Evolutionary conservation across 2,888 invertebrate genomes (phyloP).

Genomic region (Sclerodermus sp.): DNA sequence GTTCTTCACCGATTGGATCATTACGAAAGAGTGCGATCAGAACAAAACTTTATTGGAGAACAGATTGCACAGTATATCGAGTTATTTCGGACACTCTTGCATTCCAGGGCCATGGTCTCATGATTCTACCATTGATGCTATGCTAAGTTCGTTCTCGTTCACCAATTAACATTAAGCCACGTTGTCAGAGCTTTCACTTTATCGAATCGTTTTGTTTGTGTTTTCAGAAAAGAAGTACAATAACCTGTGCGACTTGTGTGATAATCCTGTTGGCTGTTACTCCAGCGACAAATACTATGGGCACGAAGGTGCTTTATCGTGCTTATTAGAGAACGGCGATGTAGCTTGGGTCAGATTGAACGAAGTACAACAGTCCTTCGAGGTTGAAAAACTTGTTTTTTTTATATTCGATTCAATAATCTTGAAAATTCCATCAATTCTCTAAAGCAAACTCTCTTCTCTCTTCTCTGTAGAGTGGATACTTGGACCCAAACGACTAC

Average conservation of each 20-base stretch:
- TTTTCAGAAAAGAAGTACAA: conserved; percentile 65
- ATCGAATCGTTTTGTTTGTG: no score
- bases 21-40: conserved; percentile 73
- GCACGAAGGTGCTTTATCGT: conserved; percentile 76
- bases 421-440: no score
- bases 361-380: conserved; percentile 69
- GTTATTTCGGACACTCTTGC: conserved; percentile 79
- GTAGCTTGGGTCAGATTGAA: conserved; percentile 79
- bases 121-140: conserved; percentile 65
- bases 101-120: conserved; percentile 84
- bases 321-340: conserved; percentile 80
- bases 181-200: no score
- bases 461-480: no score
- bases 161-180: not conserved
- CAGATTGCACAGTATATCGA: conserved; percentile 71
- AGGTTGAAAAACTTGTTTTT: no score
- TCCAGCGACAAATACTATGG: conserved; percentile 80
- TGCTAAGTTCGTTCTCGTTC: conserved; percentile 65
- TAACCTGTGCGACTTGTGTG: conserved; percentile 74
- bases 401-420: no score
- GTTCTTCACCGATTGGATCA: conserved; percentile 74
- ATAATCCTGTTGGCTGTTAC: conserved; percentile 65
- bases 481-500: conserved; percentile 60
- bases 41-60: conserved; percentile 74
- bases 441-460: no score